Conservation (phyloP, 2,888 invertebrate genomes). For the Chaetoderma sp. region DNA sequence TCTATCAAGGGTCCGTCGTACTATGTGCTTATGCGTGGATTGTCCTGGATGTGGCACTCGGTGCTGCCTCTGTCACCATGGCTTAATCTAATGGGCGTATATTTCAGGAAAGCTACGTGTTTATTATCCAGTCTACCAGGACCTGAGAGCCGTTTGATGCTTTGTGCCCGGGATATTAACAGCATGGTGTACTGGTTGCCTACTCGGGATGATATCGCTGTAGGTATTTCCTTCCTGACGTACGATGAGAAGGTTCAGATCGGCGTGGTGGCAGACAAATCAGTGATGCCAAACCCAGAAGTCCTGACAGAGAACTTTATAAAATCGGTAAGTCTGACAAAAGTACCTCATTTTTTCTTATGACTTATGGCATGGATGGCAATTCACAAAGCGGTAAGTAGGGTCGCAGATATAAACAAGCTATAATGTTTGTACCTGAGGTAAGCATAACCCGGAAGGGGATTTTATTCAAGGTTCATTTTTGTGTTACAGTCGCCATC, state of each 20-base stretch:
- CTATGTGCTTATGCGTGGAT: conserved; percentile 71
- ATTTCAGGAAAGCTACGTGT: conserved; percentile 55
- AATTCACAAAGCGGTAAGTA: too few relatives aligned
- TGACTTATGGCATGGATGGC: too few relatives aligned
- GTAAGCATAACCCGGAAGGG: too few relatives aligned
- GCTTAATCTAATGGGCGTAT: conserved; percentile 55
- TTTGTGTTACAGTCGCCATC: too few relatives aligned
- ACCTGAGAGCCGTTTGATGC: conserved; percentile 69
- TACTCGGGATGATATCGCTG: conserved; percentile 70
- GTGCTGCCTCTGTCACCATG: conserved; percentile 64
- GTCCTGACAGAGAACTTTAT: conserved; percentile 66
- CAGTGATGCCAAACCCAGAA: conserved; percentile 67
- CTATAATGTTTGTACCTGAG: too few relatives aligned
- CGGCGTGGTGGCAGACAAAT: conserved; percentile 71
- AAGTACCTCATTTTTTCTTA: too few relatives aligned
- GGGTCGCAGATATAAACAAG: too few relatives aligned
- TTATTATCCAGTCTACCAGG: conserved; percentile 72
- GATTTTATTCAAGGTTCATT: too few relatives aligned
- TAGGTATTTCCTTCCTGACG: conserved; percentile 72
- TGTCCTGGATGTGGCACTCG: conserved; percentile 70
- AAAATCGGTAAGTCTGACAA: conserved; percentile 55
- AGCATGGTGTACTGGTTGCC: conserved; percentile 70
- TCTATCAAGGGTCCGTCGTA: conserved; percentile 72
- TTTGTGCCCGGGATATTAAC: conserved; percentile 67
- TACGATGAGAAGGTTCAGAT: conserved; percentile 73